Conservation (phyloP, 2,113 vertebrate species). For the Oriolus oriolus region DNA sequence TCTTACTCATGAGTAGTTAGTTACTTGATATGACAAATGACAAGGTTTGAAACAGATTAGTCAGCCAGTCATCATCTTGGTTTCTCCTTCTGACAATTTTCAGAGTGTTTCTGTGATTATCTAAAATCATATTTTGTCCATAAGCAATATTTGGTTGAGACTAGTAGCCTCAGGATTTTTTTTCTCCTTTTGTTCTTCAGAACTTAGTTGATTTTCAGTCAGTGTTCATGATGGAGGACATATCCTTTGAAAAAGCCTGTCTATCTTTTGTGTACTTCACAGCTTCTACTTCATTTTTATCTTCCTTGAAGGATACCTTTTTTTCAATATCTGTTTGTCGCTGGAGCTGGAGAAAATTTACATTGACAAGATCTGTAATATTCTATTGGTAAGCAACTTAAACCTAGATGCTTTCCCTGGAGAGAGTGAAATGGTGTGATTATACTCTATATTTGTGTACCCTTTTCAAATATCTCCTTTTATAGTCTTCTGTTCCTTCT, state of each 20-base stretch:
- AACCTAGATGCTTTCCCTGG: background rate
- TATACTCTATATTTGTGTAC: conserved; percentile 26
- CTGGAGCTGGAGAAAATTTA: conserved; percentile 1
- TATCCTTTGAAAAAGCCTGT: background rate
- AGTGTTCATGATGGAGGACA: background rate
- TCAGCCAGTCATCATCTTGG: background rate
- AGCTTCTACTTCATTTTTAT: conserved; percentile 3
- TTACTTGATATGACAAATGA: background rate
- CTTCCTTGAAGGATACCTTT: background rate
- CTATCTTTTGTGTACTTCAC: background rate
- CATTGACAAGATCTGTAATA: conserved; percentile 10
- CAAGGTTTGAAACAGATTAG: background rate
- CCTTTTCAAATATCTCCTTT: conserved; percentile 17
- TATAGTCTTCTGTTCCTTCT: background rate
- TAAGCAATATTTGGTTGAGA: background rate
- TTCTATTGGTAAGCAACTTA: conserved; percentile 5
- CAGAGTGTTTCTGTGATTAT: background rate
- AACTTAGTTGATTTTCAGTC: background rate
- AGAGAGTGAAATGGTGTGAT: background rate
- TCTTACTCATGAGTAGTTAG: background rate
- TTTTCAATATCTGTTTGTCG: background rate
- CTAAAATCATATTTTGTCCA: background rate
- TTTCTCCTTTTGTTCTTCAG: background rate
- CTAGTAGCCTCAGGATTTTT: background rate
- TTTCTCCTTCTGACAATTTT: background rate